Evolutionary conservation across 2,797 vertebrate genomes (phyloP), one percentile per base, ranked within the genome.

Genomic region (Liparis tanakae): DNA sequence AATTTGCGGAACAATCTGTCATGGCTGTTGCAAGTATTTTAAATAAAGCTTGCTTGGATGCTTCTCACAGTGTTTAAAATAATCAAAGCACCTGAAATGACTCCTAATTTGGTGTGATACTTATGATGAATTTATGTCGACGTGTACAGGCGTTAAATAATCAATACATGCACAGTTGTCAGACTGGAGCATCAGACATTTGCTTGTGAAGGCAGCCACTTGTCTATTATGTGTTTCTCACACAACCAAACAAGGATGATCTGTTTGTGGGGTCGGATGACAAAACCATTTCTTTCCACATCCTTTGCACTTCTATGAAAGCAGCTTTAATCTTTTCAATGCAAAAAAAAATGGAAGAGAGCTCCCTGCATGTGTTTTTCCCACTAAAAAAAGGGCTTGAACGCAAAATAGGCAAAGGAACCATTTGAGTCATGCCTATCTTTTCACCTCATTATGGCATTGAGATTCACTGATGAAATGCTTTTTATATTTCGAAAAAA

Each of bases 291-390:
- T 76, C 76, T 68, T 87, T 73, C 64, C 33, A 63, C 70, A 74
- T 72, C 71, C 51, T 54, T 73, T 60, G 69, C 55, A 57, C 66
- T 83, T 86, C 73, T 78, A 75, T 70, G 70, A 81, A 70, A 82
- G 63, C 50, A 62, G 66, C 70, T 34, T 85, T 90, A 92, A 93
- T 92, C 74, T 78, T 88, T 85, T 81, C 82, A 67, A 60, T 81
- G 71, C 72, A 78, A 74, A 83, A 30, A 80, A 74, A 87, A 25
- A 54, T 51, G 48, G 18, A 82, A 71, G 72, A 59, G 77, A 72
- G 59, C 70, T 57, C 67, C 51, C 43, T 83, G 86, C 77, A 87
- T 89, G 80, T 82, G 76, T 85, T 89, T 83, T 80, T 82, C 74
- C 67, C 73, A 76, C 78, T 80, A 77, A 64, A 60, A 64, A 71